Evolutionary conservation across 2,113 vertebrate species (phyloP), one percentile per base, ranked within the genome.

Genomic region (Colossoma macropomum): DNA sequence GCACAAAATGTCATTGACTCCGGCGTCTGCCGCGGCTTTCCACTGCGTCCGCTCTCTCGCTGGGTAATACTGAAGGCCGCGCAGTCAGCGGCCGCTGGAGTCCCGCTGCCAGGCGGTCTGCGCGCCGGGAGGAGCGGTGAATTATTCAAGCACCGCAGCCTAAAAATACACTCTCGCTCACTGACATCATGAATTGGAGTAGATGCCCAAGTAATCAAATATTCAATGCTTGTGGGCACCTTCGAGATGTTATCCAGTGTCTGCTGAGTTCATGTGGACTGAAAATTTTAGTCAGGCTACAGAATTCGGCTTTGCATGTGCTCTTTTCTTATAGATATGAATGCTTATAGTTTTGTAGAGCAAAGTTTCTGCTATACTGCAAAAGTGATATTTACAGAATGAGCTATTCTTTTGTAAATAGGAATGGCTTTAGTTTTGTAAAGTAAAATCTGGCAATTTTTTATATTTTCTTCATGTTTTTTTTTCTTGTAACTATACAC

Each of bases 1-100:
- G 88, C 90, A 93, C 91, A 92, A 91, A 92, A 92, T 92, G 89
- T 90, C 76, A 83, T 72, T 79, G 89, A 89, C 84, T 84, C 87
- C 74, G 78, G 54, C 77, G 79, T 88, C 88, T 85, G 82, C 89
- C 91, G 89, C 81, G 93, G 91, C 89, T 94, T 90, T 93, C 88
- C 62, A 32, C 63, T 75, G 77, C 75, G 56, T 56, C 79, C 70
- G 32, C 75, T 74, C 75, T 48, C 86, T 82, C 79, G 28, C 81
- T 76, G 77, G 50, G 85, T 71, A 38, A 74, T 34, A 70, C 76
- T 75, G 80, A 79, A 80, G 78, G 68, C 73, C 69, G 80, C 81
- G 13, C 71, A 56, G 78, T 78, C 59, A 56, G 77, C 38, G 19
- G 38, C 45, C 62, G 0, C 30, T 21, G 23, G 63, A 3, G 25